Percentiles rank a stretch among this genome's conserved stretches.
These are phyloP conservation scores for Malthinus seriepunctatus DNA, from an alignment of 2,888 invertebrate genomes.

Conservation along the genomic window DNA sequence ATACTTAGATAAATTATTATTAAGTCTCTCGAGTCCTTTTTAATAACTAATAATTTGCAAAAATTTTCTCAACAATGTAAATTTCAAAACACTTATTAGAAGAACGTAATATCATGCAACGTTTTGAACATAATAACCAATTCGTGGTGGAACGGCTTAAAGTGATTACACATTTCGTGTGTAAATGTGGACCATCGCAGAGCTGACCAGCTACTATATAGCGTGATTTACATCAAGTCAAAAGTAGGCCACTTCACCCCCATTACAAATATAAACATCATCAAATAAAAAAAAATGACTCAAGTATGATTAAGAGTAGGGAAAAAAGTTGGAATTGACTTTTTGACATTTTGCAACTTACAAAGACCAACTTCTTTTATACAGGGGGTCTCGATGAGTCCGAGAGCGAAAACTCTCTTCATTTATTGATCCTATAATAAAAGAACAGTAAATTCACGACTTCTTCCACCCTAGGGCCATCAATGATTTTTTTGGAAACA, in stretches of 20 bases:
- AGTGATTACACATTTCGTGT: conserved; percentile 8
- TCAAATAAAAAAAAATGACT: not conserved
- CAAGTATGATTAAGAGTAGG: no score
- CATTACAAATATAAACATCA: conserved; percentile 35
- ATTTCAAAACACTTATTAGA: conserved; percentile 14
- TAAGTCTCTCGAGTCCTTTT: no score
- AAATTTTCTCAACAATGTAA: not conserved
- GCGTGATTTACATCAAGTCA: conserved; percentile 34
- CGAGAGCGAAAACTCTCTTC: no score
- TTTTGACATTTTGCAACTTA: no score
- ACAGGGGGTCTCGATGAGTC: no score
- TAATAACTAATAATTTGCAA: conserved; percentile 2
- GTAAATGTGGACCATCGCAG: conserved; percentile 17
- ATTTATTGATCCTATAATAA: no score
- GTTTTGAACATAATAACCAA: conserved; percentile 20
- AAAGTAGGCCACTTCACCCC: conserved; percentile 36
- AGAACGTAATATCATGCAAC: conserved; percentile 21
- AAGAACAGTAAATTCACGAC: no score
- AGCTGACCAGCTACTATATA: conserved; percentile 30
- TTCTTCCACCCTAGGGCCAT: no score
- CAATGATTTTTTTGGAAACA: no score
- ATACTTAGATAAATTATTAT: no score
- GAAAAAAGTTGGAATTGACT: no score
- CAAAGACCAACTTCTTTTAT: no score
- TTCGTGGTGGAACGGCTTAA: conserved; percentile 18